Percentiles rank a stretch among this genome's conserved stretches.
phyloP scores from a whole-genome alignment of 2,113 vertebrate genomes.

The Microcebus murinus region DNA sequence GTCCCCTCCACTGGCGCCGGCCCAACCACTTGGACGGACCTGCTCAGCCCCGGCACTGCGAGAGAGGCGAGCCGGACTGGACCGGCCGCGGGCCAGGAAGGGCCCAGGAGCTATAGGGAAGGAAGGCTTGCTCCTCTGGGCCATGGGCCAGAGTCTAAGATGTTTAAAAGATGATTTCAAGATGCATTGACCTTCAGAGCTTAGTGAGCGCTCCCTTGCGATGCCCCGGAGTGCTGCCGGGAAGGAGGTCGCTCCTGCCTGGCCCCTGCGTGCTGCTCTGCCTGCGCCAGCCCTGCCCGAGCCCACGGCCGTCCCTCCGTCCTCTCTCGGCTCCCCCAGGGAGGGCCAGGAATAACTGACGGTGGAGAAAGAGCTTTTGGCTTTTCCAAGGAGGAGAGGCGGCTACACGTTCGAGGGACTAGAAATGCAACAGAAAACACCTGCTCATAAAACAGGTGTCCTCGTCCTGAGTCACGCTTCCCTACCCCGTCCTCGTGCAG shows the following conservation, averaged over 20 bases:
- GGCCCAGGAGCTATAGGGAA: not conserved
- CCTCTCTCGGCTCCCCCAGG: not conserved
- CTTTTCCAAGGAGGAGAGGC: not conserved
- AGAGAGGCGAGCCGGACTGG: not conserved
- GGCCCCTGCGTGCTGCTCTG: not conserved
- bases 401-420: rapidly evolving
- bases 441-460: not conserved
- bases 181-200: not conserved
- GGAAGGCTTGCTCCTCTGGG: not conserved
- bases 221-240: not conserved
- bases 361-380: not conserved
- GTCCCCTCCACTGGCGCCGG: not conserved
- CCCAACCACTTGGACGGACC: not conserved
- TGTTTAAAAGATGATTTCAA: not conserved
- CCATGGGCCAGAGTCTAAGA: not conserved
- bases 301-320: not conserved
- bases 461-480: not conserved
- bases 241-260: not conserved
- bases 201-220: not conserved
- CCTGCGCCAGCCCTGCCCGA: not conserved
- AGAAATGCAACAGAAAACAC: not conserved
- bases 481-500: not conserved
- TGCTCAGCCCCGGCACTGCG: not conserved
- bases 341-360: not conserved
- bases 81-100: not conserved